Evolutionary conservation across 1,140 invertebrate species (phyloP).

Genomic region (Neuroterus valhalla): DNA sequence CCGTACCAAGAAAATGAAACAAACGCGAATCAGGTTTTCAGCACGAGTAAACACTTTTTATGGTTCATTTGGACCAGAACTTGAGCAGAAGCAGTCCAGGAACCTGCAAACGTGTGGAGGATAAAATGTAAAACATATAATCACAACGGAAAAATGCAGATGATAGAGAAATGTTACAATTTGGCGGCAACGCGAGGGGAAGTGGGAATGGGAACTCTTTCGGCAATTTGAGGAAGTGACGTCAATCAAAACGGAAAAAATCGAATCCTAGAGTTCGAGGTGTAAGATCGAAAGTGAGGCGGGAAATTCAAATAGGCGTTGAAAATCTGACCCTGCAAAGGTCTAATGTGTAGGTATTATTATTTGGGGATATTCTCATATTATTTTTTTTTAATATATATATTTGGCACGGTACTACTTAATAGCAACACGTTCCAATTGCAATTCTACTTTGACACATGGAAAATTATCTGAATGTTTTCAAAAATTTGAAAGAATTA

Average conservation of each 20-base stretch:
- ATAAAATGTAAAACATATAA: neutral
- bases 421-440: no score
- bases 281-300: neutral
- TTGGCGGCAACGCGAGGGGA: constrained; percentile 19
- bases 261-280: neutral
- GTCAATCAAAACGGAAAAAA: neutral
- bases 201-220: neutral
- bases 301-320: neutral
- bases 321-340: no score
- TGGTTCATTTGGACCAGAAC: neutral
- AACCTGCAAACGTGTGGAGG: neutral
- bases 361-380: no score
- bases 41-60: constrained; percentile 13
- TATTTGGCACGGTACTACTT: no score
- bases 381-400: no score
- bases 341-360: no score
- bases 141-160: neutral
- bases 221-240: neutral
- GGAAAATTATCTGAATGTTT: no score
- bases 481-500: no score
- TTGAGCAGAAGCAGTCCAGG: neutral
- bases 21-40: neutral
- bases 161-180: neutral
- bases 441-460: no score
- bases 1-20: constrained; percentile 22